Conservation (phyloP, 1,140 invertebrate genomes). For the Anadara kagoshimensis region DNA sequence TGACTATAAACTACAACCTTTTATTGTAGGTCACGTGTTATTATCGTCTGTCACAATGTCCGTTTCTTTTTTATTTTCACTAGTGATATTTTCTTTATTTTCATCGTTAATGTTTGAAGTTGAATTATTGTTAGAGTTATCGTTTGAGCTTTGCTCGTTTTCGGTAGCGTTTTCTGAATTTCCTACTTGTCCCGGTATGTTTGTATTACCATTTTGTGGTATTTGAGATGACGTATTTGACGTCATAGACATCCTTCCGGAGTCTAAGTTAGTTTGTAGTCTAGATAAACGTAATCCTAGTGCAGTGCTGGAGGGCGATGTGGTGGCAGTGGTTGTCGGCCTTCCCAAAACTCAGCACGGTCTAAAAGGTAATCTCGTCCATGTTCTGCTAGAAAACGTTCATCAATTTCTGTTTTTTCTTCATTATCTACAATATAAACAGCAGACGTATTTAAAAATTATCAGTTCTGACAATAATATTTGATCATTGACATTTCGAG, state of each 20-base stretch:
- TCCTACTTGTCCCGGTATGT: neutral
- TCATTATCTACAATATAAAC: slow-evolving; percentile 6
- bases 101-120: too few relatives aligned
- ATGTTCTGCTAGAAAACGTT: slow-evolving; percentile 35
- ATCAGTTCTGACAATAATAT: too few relatives aligned
- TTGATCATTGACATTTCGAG: too few relatives aligned
- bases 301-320: slow-evolving; percentile 30
- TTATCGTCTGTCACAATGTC: too few relatives aligned
- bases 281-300: slow-evolving; percentile 30
- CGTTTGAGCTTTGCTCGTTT: too few relatives aligned
- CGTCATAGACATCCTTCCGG: slow-evolving; percentile 20
- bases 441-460: too few relatives aligned
- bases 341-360: slow-evolving; percentile 44
- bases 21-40: too few relatives aligned
- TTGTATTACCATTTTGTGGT: slow-evolving; percentile 4
- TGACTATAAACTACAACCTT: too few relatives aligned
- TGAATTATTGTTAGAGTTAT: too few relatives aligned
- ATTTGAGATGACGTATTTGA: slow-evolving; percentile 20
- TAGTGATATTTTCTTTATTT: too few relatives aligned
- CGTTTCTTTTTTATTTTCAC: too few relatives aligned
- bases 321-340: slow-evolving; percentile 10
- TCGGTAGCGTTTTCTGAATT: too few relatives aligned
- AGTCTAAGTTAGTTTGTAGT: slow-evolving; percentile 24
- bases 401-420: slow-evolving; percentile 23
- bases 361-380: slow-evolving; percentile 44